phyloP scores from a whole-genome alignment of 1,140 invertebrate species.

The Eriosoma lanigerum region DNA sequence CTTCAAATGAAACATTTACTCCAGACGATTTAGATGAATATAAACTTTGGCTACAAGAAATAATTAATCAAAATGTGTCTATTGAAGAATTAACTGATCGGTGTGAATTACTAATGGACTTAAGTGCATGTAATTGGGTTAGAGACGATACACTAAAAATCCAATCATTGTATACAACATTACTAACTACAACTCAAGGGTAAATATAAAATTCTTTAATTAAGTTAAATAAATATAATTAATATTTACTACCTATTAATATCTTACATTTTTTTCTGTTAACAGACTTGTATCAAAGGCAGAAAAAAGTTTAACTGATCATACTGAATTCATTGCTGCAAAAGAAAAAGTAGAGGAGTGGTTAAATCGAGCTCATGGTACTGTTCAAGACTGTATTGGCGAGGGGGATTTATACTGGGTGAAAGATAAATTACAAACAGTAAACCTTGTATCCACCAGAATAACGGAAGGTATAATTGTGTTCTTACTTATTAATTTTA shows the following conservation, averaged over 20 bases:
- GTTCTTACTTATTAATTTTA: background rate
- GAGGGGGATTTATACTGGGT: slow-evolving; percentile 76
- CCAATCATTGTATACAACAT: slow-evolving; percentile 75
- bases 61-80: slow-evolving; percentile 72
- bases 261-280: background rate
- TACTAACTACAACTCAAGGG: slow-evolving; percentile 74
- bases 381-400: slow-evolving; percentile 78
- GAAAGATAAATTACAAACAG: slow-evolving; percentile 80
- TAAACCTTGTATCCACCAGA: slow-evolving; percentile 57
- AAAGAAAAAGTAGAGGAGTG: slow-evolving; percentile 80
- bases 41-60: slow-evolving; percentile 74
- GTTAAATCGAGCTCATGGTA: slow-evolving; percentile 74
- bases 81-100: slow-evolving; percentile 83
- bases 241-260: background rate
- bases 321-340: slow-evolving; percentile 83
- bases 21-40: slow-evolving; percentile 76
- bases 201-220: slow-evolving; percentile 36
- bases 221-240: background rate
- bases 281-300: slow-evolving; percentile 72
- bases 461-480: slow-evolving; percentile 56
- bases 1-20: slow-evolving; percentile 76
- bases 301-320: slow-evolving; percentile 85
- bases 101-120: slow-evolving; percentile 83
- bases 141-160: slow-evolving; percentile 82
- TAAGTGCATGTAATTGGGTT: slow-evolving; percentile 78